phyloP scores from a whole-genome alignment of 35 echinoderm and acorn worm species.

The Stichopus chloronotus region DNA sequence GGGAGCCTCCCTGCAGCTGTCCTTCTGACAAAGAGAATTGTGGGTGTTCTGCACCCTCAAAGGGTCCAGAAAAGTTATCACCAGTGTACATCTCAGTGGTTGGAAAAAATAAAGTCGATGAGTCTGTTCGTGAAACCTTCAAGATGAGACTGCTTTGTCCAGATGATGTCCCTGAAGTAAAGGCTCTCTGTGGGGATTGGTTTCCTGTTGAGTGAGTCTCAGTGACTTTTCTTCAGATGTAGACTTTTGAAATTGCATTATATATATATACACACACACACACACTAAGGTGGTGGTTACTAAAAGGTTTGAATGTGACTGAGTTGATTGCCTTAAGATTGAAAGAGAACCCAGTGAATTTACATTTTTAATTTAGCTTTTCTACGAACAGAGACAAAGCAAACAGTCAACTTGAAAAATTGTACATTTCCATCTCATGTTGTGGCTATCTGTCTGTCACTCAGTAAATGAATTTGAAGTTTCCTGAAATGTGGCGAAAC shows the following conservation, averaged over 20 bases:
- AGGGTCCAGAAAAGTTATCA: not conserved
- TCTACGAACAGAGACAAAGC: no score
- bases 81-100: not conserved
- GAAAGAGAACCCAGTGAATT: no score
- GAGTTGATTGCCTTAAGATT: not conserved
- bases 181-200: conserved; percentile 89
- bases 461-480: no score
- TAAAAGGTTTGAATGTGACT: not conserved
- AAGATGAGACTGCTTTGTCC: conserved; percentile 85
- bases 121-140: conserved; percentile 43
- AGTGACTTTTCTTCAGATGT: not conserved
- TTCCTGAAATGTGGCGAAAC: no score
- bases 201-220: conserved; percentile 96
- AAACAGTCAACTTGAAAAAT: no score
- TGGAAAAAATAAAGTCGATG: conserved; percentile 31
- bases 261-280: not conserved
- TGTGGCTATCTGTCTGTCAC: no score
- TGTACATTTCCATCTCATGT: no score
- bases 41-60: not conserved
- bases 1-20: not conserved
- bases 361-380: no score
- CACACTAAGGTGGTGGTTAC: not conserved
- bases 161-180: conserved; percentile 91
- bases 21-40: not conserved
- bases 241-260: not conserved